Conservation (phyloP, 2,113 vertebrate species). For the Blennius ocellaris region DNA sequence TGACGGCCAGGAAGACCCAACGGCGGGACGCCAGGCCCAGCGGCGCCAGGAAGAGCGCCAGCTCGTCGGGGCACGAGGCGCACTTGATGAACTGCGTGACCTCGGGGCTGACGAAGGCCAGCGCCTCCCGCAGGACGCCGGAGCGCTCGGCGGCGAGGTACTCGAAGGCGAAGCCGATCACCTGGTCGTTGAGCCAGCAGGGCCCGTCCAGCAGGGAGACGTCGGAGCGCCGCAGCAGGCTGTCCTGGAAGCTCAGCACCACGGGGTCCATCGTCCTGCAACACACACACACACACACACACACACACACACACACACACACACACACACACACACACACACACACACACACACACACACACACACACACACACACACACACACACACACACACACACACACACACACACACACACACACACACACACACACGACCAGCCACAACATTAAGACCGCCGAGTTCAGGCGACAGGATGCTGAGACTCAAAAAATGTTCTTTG, state of each 20-base stretch:
- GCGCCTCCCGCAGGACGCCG: conserved; percentile 77
- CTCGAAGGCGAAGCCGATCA: conserved; percentile 97
- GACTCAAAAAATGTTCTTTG: too few relatives aligned
- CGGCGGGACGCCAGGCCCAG: conserved; percentile 85
- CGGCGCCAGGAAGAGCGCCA: conserved; percentile 91
- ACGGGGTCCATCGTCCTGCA: conserved; percentile 90
- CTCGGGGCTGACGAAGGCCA: conserved; percentile 93
- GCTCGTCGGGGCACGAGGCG: conserved; percentile 87
- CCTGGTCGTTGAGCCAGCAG: conserved; percentile 94
- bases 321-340: too few relatives aligned
- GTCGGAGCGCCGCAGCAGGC: conserved; percentile 91
- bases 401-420: too few relatives aligned
- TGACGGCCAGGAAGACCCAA: conserved; percentile 93
- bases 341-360: too few relatives aligned
- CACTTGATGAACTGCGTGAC: conserved; percentile 99
- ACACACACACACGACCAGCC: too few relatives aligned
- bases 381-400: too few relatives aligned
- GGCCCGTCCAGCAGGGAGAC: conserved; percentile 92
- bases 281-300: neutral
- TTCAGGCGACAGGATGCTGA: too few relatives aligned
- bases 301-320: too few relatives aligned
- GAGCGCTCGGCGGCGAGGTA: conserved; percentile 90
- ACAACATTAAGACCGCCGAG: too few relatives aligned
- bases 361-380: too few relatives aligned
- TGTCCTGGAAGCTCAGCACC: conserved; percentile 96